Evolutionary conservation across 2,888 invertebrate genomes (phyloP), one percentile per base, ranked within the genome.

Genomic region (Cataglyphis altisquamis): DNA sequence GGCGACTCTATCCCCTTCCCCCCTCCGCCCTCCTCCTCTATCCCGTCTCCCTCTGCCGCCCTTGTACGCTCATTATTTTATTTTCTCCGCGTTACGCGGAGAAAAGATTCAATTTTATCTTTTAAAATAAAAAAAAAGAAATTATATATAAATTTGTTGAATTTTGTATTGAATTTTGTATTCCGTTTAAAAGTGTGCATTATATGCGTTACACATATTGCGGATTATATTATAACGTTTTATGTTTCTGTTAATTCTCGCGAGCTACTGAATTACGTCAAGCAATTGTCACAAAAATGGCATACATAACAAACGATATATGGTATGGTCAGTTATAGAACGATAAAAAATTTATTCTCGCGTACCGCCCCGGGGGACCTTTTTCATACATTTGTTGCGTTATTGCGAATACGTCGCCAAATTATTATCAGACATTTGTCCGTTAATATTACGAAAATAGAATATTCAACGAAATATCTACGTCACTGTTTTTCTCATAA

Each of bases 381-480:
- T 57, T 57, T 45, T 78, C 15, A 29, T 18, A 25, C 12, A 36
- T 80, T 78, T 72, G 25, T 32, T 21, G 45, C 21, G 45, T 80
- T 80, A 70, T 80, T 72, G 72, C 55, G 78, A 80, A 70, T 72
- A 70, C 48, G 60, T 48, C 45, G 21, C 25, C 21, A 62, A 70
- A 80, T 80, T 80, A 72, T 80, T 48, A 72, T 32, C 41, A 72
- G 60, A 72, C 60, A 72, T 70, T 70, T 72, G 78, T 80, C 18
- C 45, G 45, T 70, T 72, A 70, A 80, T 80, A 45, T 60, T 70
- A 32, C 18, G 36, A 72, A 80, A 80, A 62, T 80, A 62, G 72
- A 72, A 80, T 80, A 80, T 80, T 80, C 72, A 70, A 72, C 36
- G 72, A 62, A 80, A 80, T 80, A 80, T 80, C 72, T 62, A 60